Base-by-base conservation (phyloP, 2,113 vertebrate species). In the Megalops atlanticus region DNA sequence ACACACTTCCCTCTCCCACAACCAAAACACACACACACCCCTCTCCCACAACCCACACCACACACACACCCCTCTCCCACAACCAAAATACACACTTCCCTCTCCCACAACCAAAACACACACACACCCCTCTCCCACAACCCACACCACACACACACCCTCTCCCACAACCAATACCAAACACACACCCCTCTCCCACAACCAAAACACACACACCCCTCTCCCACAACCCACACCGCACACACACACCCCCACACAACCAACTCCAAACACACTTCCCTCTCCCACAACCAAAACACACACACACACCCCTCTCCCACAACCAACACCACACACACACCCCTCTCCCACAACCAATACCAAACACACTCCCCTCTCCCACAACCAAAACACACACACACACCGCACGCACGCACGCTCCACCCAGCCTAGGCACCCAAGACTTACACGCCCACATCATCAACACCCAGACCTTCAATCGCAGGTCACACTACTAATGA, bases 401-500 rank as follows among this genome's bases (percentile, higher is more conserved):
- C n/a, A 8, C 5, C 52, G n/a, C 21, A 4, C 52, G 7, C 24
- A n/a, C 52, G 24, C 52, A 6, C 6, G 5, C 27, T 27, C 6
- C 27, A n/a, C n/a, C n/a, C n/a, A n/a, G n/a, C n/a, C n/a, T n/a
- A n/a, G n/a, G n/a, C n/a, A n/a, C n/a, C n/a, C n/a, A n/a, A n/a
- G 39, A 33, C 39, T 45, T 45, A 75, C 8, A 0, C 14, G 27
- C 41, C 74, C 4, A 24, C 7, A 64, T 7, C 21, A 7, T 31
- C n/a, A n/a, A n/a, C n/a, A n/a, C 58, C 58, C 58, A n/a, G 6
- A 10, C 72, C 16, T 12, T 1, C 70, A 21, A 40, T 40, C 70
- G 85, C 74, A 83, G 74, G 83, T 81, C 75, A 80, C 82, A 84
- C 1, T 64, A n/a, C 85, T 71, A 85, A 83, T 80, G 72, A 86